Conservation (phyloP, 1,140 invertebrate genomes). For the Fopius arisanus region DNA sequence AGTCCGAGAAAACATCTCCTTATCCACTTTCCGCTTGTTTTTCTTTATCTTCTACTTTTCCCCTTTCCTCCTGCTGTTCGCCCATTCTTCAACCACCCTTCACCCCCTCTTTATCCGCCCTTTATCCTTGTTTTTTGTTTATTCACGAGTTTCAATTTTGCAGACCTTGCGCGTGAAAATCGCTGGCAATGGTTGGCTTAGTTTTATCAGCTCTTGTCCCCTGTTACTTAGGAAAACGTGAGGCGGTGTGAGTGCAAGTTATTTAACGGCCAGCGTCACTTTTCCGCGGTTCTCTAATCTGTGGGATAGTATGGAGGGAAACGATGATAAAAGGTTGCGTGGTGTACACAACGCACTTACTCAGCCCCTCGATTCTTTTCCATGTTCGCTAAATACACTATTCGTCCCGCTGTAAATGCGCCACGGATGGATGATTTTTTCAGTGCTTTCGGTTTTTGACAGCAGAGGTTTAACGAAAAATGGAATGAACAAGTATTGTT, state of each 20-base stretch:
- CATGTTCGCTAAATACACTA: neutral
- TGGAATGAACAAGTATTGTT: too few relatives aligned
- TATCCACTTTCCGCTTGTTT: neutral
- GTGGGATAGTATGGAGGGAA: constrained; percentile 27
- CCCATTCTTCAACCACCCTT: too few relatives aligned
- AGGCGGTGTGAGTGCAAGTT: constrained; percentile 43
- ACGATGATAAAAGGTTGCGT: constrained; percentile 49
- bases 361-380: constrained; percentile 33
- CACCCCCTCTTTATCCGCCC: too few relatives aligned
- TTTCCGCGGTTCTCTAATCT: constrained; percentile 22
- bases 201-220: neutral
- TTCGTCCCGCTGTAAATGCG: neutral
- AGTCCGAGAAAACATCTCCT: neutral
- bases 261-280: constrained; percentile 49
- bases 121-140: neutral
- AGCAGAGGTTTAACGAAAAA: neutral
- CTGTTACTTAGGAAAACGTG: constrained; percentile 15
- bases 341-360: constrained; percentile 49
- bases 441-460: neutral
- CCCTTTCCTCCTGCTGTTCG: too few relatives aligned
- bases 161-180: neutral
- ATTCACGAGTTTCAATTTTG: constrained; percentile 5
- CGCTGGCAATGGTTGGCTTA: neutral
- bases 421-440: neutral
- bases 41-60: neutral